Base-by-base conservation (phyloP, 1,140 invertebrate species). In the Spodoptera litura region DNA sequence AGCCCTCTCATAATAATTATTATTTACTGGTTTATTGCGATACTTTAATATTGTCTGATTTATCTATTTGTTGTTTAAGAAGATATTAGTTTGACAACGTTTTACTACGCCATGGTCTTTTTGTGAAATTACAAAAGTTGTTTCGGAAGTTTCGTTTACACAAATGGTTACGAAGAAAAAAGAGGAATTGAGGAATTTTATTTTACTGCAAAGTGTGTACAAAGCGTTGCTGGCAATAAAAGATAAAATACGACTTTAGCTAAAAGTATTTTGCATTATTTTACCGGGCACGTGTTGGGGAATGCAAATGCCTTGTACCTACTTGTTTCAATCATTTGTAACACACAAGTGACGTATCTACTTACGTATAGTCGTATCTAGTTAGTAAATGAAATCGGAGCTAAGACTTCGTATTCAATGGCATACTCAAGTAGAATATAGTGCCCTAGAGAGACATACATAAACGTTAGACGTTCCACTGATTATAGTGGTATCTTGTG, bases 241-340 rank as follows among this genome's bases (percentile, higher is more conserved):
- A 64, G 8, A 64, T 64, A 49, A 64, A 64, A 64, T 64, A 64
- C 15, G 38, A 44, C n/a, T 64, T 64, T 20, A 20, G 38, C 20
- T 64, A 9, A 64, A 64, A 64, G 38, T 64, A n/a, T 49, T 64
- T 64, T 44, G 15, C 35, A 20, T 15, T 15, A 12, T 44, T 62
- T 62, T 44, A 20, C 61, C n/a, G 38, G 61, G 8, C 15, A n/a
- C 25, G 58, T 38, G 59, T 38, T 44, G 38, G 38, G 38, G 31
- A 35, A 38, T 49, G 38, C 27, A 8, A n/a, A 49, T 44, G 15
- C 35, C 8, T 44, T 15, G 13, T 31, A 64, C n/a, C 25, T 4
- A 8, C 25, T 15, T 31, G 58, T 35, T 59, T 59, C 38, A 44
- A 5, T 44, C 38, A 31, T 31, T 44, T 44, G 38, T 44, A 44